These are phyloP conservation scores for Sapayoa aenigma DNA, from an alignment of 2,113 vertebrate genomes.

Conservation along the genomic window DNA sequence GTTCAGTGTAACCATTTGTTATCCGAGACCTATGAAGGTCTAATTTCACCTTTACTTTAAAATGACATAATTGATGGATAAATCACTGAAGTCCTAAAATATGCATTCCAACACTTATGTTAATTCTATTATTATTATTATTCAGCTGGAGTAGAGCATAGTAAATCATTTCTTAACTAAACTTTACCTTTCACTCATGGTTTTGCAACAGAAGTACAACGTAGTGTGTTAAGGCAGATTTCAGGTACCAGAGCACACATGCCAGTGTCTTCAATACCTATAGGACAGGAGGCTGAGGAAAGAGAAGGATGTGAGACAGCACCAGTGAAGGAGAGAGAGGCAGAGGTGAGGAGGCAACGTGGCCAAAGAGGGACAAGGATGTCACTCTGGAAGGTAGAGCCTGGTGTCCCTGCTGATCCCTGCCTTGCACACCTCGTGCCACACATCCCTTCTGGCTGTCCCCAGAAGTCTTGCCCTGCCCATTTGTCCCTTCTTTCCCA, in stretches of 20 bases:
- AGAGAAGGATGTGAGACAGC: neutral
- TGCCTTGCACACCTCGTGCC: no score
- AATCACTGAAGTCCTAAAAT: neutral
- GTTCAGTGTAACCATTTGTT: neutral
- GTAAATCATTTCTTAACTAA: neutral
- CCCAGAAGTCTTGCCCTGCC: neutral
- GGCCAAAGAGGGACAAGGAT: neutral
- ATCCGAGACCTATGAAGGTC: neutral
- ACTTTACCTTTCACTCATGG: neutral
- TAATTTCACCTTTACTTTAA: neutral
- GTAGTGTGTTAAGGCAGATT: rapidly evolving
- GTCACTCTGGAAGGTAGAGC: neutral
- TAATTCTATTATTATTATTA: neutral
- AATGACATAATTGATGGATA: neutral
- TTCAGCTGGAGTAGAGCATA: neutral
- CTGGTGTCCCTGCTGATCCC: rapidly evolving
- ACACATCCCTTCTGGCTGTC: neutral
- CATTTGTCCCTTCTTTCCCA: neutral
- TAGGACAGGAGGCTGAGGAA: neutral
- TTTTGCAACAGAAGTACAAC: neutral
- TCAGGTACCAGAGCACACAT: neutral
- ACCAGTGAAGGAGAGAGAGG: neutral
- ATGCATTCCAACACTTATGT: neutral
- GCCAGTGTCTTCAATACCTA: rapidly evolving
- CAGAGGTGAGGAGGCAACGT: neutral